These are phyloP conservation scores for Rostratula benghalensis DNA, from an alignment of 2,113 vertebrate genomes.

Conservation along the genomic window DNA sequence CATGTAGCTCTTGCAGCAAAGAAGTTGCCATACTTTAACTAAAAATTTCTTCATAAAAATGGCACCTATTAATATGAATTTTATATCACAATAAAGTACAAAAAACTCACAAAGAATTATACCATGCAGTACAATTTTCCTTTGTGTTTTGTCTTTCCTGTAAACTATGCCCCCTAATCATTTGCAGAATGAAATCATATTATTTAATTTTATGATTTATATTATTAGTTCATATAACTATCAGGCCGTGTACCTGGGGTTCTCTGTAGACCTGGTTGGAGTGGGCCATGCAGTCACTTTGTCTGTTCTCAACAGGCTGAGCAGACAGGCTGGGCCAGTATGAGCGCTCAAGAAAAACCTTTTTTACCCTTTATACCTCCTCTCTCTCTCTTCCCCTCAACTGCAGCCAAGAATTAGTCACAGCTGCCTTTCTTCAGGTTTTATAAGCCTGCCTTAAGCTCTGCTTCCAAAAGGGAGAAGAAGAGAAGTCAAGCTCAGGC, in stretches of 20 bases:
- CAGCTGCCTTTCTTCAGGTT: conserved; percentile 44
- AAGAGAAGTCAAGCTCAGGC: background rate
- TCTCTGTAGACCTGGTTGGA: background rate
- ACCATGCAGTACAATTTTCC: conserved; percentile 31
- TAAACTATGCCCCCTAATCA: conserved; percentile 12
- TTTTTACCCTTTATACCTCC: background rate
- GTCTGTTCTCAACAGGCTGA: background rate
- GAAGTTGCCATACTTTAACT: conserved; percentile 13
- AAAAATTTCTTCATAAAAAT: conserved; percentile 54
- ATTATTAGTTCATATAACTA: conserved; percentile 21
- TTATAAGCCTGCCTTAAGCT: background rate
- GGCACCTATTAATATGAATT: conserved; percentile 50
- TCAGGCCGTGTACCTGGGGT: background rate
- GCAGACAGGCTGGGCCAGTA: background rate
- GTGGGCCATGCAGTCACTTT: background rate
- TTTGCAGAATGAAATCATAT: conserved; percentile 51
- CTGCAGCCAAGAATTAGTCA: conserved; percentile 18
- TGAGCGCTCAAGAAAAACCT: background rate
- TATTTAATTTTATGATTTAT: conserved; percentile 30
- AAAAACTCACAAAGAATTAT: conserved; percentile 13
- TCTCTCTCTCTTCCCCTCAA: background rate
- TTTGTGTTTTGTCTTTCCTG: conserved; percentile 40
- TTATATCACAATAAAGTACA: conserved; percentile 44
- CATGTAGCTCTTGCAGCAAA: background rate
- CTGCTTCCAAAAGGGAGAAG: conserved; percentile 1